Evolutionary conservation across 2,888 invertebrate genomes (phyloP).

Genomic region (Mechanitis messenoides): DNA sequence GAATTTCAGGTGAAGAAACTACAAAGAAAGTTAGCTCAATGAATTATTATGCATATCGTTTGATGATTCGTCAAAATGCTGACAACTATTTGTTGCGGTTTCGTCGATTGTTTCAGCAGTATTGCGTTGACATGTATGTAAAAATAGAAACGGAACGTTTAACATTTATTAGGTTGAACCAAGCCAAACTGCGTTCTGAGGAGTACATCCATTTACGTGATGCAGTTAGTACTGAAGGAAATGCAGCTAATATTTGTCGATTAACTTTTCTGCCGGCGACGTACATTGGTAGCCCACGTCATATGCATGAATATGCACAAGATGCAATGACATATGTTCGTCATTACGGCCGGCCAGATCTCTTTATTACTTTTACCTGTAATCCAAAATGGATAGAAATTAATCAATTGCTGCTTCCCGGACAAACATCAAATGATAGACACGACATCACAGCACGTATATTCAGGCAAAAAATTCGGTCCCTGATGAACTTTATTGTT

Average conservation of each 20-base stretch:
- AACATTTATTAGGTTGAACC: neutral
- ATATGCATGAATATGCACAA: conserved; percentile 11
- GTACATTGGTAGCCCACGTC: neutral
- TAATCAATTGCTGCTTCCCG: neutral
- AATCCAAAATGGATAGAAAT: neutral
- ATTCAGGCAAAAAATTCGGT: conserved; percentile 1
- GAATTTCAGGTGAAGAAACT: no score
- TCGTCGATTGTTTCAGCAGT: neutral
- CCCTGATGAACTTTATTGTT: no score
- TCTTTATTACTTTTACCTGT: neutral
- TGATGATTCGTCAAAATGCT: conserved; percentile 20
- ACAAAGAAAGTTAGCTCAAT: no score
- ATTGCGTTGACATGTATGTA: neutral
- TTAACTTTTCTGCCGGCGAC: conserved; percentile 1
- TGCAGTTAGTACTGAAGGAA: neutral
- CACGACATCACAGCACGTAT: conserved; percentile 7
- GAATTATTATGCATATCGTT: no score
- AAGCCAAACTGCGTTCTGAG: neutral
- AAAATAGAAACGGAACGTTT: neutral
- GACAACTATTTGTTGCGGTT: neutral
- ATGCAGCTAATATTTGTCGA: neutral
- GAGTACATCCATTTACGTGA: conserved; percentile 3
- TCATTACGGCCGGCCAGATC: conserved; percentile 5
- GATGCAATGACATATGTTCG: conserved; percentile 7
- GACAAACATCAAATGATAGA: neutral